A percentile compares a stretch with the other conserved stretches of the same genome.
Evolutionary conservation across 2,797 vertebrate genomes (phyloP).

Genomic region (Rhinichthys osculus): DNA sequence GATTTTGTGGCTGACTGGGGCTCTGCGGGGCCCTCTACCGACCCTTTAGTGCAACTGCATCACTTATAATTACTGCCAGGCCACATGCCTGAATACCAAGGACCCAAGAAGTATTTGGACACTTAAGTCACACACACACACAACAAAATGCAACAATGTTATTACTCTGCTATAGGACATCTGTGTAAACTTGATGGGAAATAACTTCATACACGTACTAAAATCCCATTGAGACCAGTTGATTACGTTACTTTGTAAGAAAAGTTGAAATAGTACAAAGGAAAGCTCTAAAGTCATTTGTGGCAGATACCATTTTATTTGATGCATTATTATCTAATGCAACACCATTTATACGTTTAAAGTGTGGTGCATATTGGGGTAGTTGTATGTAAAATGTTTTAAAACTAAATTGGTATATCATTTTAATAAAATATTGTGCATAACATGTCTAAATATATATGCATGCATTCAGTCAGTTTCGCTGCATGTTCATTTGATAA

Average conservation of each 20-base stretch:
- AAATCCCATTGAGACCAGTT: background rate
- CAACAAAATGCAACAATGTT: background rate
- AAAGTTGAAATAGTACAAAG: background rate
- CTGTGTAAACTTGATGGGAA: background rate
- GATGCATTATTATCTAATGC: background rate
- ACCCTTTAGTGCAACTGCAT: constrained; percentile 35
- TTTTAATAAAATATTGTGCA: background rate
- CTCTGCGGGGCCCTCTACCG: constrained; percentile 62
- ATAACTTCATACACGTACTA: background rate
- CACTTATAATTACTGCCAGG: constrained; percentile 22
- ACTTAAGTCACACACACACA: background rate
- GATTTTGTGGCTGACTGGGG: constrained; percentile 38
- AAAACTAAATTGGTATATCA: background rate
- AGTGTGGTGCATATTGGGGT: background rate
- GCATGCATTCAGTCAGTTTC: background rate
- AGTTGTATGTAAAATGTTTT: background rate
- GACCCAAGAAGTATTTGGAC: background rate
- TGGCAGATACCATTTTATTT: background rate
- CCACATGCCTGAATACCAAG: constrained; percentile 17
- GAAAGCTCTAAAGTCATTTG: background rate
- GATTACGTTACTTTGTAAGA: background rate
- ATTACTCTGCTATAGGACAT: background rate
- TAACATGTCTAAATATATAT: background rate
- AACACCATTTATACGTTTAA: background rate
- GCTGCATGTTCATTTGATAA: background rate